Conservation (phyloP, 1,140 invertebrate genomes). For the Homalodisca vitripennis region DNA sequence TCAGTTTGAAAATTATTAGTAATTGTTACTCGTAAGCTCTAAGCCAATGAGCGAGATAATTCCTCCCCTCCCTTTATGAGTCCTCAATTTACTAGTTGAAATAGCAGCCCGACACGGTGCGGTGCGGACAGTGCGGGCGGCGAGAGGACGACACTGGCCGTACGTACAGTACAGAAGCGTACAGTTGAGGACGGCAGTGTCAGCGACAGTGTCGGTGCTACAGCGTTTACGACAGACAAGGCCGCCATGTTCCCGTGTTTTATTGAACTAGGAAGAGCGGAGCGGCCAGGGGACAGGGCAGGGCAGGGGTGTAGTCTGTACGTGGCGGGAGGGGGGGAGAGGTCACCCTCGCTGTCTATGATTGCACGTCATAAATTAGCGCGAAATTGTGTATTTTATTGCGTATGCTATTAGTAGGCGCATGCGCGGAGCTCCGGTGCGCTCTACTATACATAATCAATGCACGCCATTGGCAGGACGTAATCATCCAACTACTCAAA, state of each 20-base stretch:
- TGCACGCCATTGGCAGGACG: not conserved
- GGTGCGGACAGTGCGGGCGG: too few relatives aligned
- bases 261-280: not conserved
- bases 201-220: not conserved
- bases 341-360: not conserved
- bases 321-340: not conserved
- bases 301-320: too few relatives aligned
- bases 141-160: too few relatives aligned
- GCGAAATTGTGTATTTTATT: conserved; percentile 7
- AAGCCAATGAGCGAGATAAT: too few relatives aligned
- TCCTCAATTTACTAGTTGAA: too few relatives aligned
- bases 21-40: too few relatives aligned
- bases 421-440: not conserved
- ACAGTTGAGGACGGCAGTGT: too few relatives aligned
- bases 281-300: conserved; percentile 4
- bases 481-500: not conserved
- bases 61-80: too few relatives aligned
- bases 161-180: too few relatives aligned
- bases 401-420: not conserved
- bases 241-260: conserved; percentile 14
- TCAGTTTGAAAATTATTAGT: too few relatives aligned
- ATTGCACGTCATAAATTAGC: conserved; percentile 15
- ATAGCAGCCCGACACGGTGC: too few relatives aligned
- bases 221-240: too few relatives aligned
- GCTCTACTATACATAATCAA: conserved; percentile 1